These are phyloP conservation scores for Python bivittatus DNA, from an alignment of 2,113 vertebrate species.

Conservation along the genomic window DNA sequence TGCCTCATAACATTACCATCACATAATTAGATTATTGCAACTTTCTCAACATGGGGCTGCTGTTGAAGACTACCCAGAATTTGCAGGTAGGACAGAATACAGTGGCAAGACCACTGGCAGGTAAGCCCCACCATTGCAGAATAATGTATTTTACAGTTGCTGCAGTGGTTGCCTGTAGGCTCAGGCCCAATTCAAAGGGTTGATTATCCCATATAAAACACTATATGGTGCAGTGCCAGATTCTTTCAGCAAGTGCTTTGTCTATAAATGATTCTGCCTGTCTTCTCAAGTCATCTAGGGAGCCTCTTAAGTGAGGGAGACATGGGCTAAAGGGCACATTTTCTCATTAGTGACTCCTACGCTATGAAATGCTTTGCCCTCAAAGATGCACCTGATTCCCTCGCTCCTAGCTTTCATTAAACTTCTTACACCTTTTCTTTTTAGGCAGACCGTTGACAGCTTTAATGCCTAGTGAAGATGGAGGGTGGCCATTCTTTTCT, in stretches of 20 bases:
- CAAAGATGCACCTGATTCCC: background rate
- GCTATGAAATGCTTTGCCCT: background rate
- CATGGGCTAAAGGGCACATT: background rate
- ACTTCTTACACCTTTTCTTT: background rate
- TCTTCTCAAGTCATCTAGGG: background rate
- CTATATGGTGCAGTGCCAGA: background rate
- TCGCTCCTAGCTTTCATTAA: background rate
- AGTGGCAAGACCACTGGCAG: background rate
- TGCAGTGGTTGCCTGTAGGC: background rate
- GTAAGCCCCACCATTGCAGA: background rate
- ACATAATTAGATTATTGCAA: background rate
- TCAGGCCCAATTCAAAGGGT: background rate
- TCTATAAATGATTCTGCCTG: background rate
- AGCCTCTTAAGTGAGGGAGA: background rate
- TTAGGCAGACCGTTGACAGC: background rate
- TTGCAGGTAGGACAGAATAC: background rate
- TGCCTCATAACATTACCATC: background rate
- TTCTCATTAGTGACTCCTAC: background rate
- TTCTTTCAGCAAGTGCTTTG: background rate
- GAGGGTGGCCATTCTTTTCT: background rate
- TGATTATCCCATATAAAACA: background rate
- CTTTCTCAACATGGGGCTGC: background rate
- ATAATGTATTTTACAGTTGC: background rate
- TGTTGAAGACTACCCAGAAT: background rate
- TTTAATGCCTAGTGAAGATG: background rate